Evolutionary conservation across 53 echinoderm and acorn worm genomes (phyloP), one percentile per base, ranked within the genome.

Genomic region (Antedon mediterranea): DNA sequence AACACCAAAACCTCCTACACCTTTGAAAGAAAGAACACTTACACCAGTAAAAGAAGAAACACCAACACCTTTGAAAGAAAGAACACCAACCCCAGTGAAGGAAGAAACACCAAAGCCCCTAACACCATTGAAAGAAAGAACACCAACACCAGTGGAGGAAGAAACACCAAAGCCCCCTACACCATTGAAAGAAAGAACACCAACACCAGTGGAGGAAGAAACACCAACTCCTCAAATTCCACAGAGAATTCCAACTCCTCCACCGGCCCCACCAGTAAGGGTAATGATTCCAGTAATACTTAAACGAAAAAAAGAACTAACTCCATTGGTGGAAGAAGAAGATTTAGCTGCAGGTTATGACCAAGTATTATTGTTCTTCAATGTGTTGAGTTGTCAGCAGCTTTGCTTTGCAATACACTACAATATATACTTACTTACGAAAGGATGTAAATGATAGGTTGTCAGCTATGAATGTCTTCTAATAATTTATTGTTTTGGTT

Each of bases 191-290:
- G 57, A 57, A 57, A 57, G 20, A 11, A 72, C 73, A 0, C 77
- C n/a, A n/a, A n/a, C n/a, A n/a, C n/a, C n/a, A n/a, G n/a, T n/a
- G n/a, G n/a, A n/a, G n/a, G n/a, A n/a, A n/a, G n/a, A n/a, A n/a
- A n/a, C n/a, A n/a, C n/a, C 77, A 4, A 11, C 78, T n/a, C 72
- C 83, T 0, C 77, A 33, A 27, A 74, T 76, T 2, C 75, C 80
- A 30, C 74, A 43, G 0, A 79, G 75, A 18, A 80, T 71, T 6
- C 80, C 80, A 4, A 79, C 85, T 20, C 85, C 85, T 18, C 80
- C 80, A 44, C 4, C 42, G 33, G 28, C 27, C 73, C 79, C 78
- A 34, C 70, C 37, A 75, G 71, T 31, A 75, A 84, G 28, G 74
- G 84, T 84, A 20, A 79, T 57, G 57, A 3, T 31, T 11, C 74